Conservation (phyloP, 2,797 vertebrate genomes). For the Mormyrops boulengeri region DNA sequence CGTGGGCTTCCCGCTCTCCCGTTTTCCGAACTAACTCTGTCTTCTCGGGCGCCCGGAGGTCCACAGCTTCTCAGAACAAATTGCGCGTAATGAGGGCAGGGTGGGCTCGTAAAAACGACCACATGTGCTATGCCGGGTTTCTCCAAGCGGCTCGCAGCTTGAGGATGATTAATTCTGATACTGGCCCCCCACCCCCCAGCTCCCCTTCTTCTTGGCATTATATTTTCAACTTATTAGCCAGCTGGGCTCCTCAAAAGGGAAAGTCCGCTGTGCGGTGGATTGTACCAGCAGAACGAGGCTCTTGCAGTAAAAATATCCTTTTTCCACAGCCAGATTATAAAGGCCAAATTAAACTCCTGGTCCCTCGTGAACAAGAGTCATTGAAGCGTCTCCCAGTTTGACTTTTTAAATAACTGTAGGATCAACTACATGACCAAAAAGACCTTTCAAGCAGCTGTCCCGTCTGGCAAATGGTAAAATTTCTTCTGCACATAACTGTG, state of each 20-base stretch:
- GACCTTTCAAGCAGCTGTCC: neutral
- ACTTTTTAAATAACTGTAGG: conserved; percentile 10
- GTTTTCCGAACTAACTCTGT: conserved; percentile 29
- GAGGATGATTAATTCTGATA: conserved; percentile 15
- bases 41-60: conserved; percentile 38
- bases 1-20: neutral
- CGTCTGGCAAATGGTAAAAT: neutral
- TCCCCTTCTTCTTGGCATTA: neutral
- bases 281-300: neutral
- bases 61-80: conserved; percentile 46
- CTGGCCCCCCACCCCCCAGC: neutral
- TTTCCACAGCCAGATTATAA: conserved; percentile 34
- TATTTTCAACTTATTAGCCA: conserved; percentile 21
- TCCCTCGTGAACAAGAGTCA: conserved; percentile 28
- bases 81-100: conserved; percentile 51
- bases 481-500: neutral
- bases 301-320: conserved; percentile 33
- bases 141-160: conserved; percentile 7
- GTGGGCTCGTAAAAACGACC: conserved; percentile 45
- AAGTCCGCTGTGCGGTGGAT: neutral
- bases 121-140: conserved; percentile 34
- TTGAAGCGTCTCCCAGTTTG: conserved; percentile 20
- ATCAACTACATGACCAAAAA: neutral
- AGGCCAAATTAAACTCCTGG: conserved; percentile 32
- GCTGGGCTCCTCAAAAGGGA: neutral